phyloP scores from a whole-genome alignment of 2,113 vertebrate species.

The Poeciliopsis retropinna region DNA sequence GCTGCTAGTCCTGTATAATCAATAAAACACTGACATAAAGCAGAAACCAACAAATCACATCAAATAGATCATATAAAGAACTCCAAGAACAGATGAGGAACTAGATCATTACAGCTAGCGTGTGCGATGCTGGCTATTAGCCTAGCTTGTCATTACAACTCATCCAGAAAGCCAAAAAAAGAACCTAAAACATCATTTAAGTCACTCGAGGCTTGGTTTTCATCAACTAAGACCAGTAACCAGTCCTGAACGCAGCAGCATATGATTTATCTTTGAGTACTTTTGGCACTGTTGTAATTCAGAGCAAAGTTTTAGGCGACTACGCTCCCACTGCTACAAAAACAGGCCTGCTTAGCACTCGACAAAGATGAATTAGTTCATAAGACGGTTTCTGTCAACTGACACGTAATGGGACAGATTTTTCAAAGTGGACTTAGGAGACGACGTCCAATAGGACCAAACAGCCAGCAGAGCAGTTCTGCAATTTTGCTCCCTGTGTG shows the following conservation, averaged over 20 bases:
- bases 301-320: too few relatives aligned
- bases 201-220: neutral
- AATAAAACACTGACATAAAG: too few relatives aligned
- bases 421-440: neutral
- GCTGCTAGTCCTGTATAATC: too few relatives aligned
- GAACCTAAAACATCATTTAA: neutral
- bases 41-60: too few relatives aligned
- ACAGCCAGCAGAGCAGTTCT: constrained; percentile 23
- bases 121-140: too few relatives aligned
- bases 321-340: too few relatives aligned
- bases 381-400: neutral
- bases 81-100: neutral
- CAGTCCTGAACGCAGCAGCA: too few relatives aligned
- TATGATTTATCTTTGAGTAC: too few relatives aligned
- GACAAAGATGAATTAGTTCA: neutral
- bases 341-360: too few relatives aligned
- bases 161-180: neutral
- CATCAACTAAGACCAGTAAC: neutral
- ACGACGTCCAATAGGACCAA: neutral
- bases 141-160: neutral
- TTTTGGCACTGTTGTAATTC: too few relatives aligned
- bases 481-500: constrained; percentile 20
- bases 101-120: neutral
- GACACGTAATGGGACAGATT: neutral
- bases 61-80: too few relatives aligned